These are phyloP conservation scores for Zygaena filipendulae DNA, from an alignment of 2,888 invertebrate genomes.

Conservation along the genomic window DNA sequence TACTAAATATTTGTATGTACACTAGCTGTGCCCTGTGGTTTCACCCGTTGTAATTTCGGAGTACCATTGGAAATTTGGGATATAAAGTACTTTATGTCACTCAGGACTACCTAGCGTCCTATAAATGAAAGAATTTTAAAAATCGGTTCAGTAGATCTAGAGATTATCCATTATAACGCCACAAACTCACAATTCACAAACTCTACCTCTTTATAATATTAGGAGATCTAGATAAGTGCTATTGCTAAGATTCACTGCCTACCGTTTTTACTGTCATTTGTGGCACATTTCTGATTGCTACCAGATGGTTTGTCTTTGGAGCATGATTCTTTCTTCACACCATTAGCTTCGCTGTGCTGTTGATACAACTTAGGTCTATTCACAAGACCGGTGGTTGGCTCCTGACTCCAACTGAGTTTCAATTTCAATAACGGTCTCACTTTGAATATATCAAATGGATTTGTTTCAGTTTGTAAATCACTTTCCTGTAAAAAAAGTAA, in stretches of 20 bases:
- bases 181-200: too few species aligned
- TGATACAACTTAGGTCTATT: conserved; percentile 73
- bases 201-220: too few species aligned
- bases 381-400: conserved; percentile 73
- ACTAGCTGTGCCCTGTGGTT: too few species aligned
- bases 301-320: conserved; percentile 38
- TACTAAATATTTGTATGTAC: too few species aligned
- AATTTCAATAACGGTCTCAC: conserved; percentile 87
- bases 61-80: too few species aligned
- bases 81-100: too few species aligned
- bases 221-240: too few species aligned
- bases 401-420: conserved; percentile 84
- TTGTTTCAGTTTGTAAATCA: conserved; percentile 50
- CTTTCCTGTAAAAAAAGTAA: conserved; percentile 36
- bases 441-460: conserved; percentile 80
- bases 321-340: conserved; percentile 38
- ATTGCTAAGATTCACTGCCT: conserved; percentile 11
- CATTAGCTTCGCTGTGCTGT: conserved; percentile 39
- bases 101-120: too few species aligned
- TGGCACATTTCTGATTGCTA: conserved; percentile 26
- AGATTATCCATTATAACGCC: too few species aligned
- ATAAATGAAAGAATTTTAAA: too few species aligned
- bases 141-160: too few species aligned
- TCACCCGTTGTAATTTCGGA: too few species aligned
- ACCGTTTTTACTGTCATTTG: conserved; percentile 46